Percentiles rank a stretch among this genome's conserved stretches.
Evolutionary conservation across 2,797 vertebrate genomes (phyloP).

Genomic region (Acropternis orthonyx): DNA sequence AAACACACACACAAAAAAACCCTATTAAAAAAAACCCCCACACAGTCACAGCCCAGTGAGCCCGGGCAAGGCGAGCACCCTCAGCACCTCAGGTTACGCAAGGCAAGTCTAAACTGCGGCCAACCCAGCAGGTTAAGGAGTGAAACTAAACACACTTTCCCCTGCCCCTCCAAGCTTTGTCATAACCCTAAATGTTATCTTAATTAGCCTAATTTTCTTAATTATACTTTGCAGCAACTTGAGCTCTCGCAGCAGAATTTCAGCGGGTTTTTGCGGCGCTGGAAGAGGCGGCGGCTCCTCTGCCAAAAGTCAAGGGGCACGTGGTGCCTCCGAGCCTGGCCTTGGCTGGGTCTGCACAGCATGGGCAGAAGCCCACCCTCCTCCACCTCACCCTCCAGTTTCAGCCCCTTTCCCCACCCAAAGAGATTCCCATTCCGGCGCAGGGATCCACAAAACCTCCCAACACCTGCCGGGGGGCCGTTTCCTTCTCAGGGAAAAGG

Average conservation of each 20-base stretch:
- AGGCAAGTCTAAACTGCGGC: background rate
- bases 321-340: background rate
- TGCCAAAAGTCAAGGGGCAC: background rate
- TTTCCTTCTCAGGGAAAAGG: background rate
- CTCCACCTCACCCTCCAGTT: background rate
- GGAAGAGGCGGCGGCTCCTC: fast-evolving
- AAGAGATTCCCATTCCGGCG: background rate
- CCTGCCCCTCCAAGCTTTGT: background rate
- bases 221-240: slow-evolving; percentile 23
- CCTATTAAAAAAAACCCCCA: background rate
- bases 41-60: background rate
- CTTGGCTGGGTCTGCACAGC: too few species aligned
- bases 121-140: background rate
- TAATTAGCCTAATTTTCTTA: slow-evolving; percentile 54
- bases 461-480: background rate
- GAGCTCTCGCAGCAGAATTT: background rate
- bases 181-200: slow-evolving; percentile 54
- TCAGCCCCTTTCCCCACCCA: background rate
- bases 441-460: background rate
- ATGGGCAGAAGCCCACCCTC: background rate
- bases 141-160: background rate
- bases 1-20: background rate
- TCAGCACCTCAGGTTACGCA: background rate
- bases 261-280: background rate
- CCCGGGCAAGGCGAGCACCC: background rate